Evolutionary conservation across 2,888 invertebrate genomes (phyloP).

Genomic region (Pristionchus maxplancki): DNA sequence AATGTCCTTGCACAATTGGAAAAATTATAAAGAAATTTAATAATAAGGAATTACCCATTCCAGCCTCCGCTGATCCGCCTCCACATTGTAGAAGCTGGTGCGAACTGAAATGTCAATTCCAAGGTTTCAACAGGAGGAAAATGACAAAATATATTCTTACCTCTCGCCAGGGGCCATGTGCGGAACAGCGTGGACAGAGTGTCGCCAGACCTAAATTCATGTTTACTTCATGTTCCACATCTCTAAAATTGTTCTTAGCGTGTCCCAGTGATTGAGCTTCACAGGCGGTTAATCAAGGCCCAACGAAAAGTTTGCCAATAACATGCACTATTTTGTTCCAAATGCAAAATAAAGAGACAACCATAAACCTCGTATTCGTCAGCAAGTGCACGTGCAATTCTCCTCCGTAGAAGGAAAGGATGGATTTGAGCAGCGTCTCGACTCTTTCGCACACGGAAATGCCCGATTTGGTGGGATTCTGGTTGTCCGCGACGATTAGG

Average conservation of each 20-base stretch:
- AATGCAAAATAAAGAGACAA: no score
- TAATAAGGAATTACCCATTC: background rate
- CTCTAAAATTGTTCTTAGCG: no score
- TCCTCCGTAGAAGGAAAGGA: background rate
- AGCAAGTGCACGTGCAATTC: background rate
- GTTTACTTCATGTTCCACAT: no score
- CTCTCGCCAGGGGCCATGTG: background rate
- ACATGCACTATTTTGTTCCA: no score
- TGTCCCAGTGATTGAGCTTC: no score
- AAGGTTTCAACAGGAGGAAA: no score
- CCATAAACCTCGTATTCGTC: background rate
- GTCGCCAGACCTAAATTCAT: background rate
- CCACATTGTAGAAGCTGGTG: background rate
- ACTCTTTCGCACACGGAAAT: background rate
- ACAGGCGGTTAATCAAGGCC: no score
- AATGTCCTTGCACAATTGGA: background rate
- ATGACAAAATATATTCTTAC: no score
- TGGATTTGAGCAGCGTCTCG: background rate
- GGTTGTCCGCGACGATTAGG: background rate
- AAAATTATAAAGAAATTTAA: no score
- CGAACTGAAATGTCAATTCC: background rate
- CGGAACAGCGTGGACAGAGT: background rate
- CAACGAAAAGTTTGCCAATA: no score
- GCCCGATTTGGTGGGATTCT: background rate
- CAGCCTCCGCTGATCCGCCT: background rate